Evolutionary conservation across 2,797 vertebrate species (phyloP), one percentile per base, ranked within the genome.

Genomic region (Labeo calbasu): DNA sequence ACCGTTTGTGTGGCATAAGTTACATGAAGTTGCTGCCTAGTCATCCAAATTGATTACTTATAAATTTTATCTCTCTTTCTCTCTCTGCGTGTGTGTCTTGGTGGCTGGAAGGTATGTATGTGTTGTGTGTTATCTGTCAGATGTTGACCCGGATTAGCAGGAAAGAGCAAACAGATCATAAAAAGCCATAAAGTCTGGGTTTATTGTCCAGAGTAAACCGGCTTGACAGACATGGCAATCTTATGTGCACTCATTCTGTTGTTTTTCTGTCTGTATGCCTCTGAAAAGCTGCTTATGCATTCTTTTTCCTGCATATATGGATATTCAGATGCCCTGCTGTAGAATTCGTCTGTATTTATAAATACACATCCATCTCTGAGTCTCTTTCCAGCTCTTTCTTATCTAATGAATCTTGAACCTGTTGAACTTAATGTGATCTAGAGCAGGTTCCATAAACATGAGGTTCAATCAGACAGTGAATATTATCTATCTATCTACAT

Each of bases 1-100:
- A 5, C 17, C 21, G 12, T 63, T 43, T 78, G 21, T 59, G 8
- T 9, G 6, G 40, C 40, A 43, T 9, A 43, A 8, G 40, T 46
- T 46, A 46, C 43, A 46, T 7, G 69, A 32, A 53, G 19, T 40
- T 28, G 15, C 48, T 32, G 23, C 4, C 14, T 28, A 51, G 3
- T 28, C 6, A 48, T 48, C 43, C 69, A 25, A 48, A 71, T 9
- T 25, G 3, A 48, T 70, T 14, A 25, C 8, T 15, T 50, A n/a
- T 4, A 4, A 21, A 17, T 40, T 68, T 25, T 25, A 11, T 19
- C 25, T 36, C 28, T 36, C 12, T 14, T 46, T 46, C 2, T 7
- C 13, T 15, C 25, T 63, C 17, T 91, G 90, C 90, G 89, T 92
- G 28, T 40, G 19, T 51, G 25, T 51, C n/a, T 72, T 10, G 23